phyloP scores from a whole-genome alignment of 2,888 invertebrate species.

The Ophioninae sp. region DNA sequence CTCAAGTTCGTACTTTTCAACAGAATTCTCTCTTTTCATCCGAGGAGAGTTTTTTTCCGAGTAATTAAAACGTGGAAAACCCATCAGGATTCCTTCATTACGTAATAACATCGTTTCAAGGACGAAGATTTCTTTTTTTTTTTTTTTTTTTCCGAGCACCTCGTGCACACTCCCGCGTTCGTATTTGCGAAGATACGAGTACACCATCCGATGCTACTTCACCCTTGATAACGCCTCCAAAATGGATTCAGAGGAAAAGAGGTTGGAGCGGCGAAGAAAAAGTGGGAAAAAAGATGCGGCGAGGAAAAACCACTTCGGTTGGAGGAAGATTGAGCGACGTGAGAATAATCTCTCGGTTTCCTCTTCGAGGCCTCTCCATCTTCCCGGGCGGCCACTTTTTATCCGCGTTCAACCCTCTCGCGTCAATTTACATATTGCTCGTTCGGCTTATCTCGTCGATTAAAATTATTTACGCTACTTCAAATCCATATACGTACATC shows the following conservation, averaged over 20 bases:
- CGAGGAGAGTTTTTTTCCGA: no score
- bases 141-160: no score
- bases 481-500: slow-evolving; percentile 49
- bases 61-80: no score
- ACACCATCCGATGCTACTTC: slow-evolving; percentile 22
- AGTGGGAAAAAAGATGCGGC: slow-evolving; percentile 9
- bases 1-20: no score
- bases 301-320: slow-evolving; percentile 9
- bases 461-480: slow-evolving; percentile 53
- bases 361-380: slow-evolving; percentile 2
- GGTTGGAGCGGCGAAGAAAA: neutral
- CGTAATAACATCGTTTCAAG: no score
- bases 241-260: neutral
- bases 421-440: slow-evolving; percentile 54
- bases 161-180: no score
- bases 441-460: slow-evolving; percentile 46
- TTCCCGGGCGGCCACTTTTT: slow-evolving; percentile 35
- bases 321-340: slow-evolving; percentile 32
- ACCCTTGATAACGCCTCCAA: slow-evolving; percentile 27
- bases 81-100: no score
- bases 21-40: no score
- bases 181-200: slow-evolving; percentile 3
- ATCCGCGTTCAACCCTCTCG: neutral
- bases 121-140: no score
- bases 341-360: slow-evolving; percentile 23